Base-by-base conservation (phyloP, 1,140 invertebrate species). In the Nylanderia fulva region DNA sequence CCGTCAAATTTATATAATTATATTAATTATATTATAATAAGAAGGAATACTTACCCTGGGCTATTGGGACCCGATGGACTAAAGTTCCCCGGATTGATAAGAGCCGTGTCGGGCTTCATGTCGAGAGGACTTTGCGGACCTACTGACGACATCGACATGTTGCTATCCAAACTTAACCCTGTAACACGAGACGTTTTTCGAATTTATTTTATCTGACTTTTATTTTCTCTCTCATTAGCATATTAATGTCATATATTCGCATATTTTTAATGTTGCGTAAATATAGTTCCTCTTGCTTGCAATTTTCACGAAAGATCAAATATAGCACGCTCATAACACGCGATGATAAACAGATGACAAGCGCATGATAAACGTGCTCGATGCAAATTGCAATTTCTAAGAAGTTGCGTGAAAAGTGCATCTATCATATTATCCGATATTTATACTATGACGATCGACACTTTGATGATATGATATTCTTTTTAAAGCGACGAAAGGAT, bases 61-160 rank as follows among this genome's bases (percentile, higher is more conserved):
- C 96, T 97, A 83, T 96, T 96, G 1, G 96, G 95, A 80, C 95
- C 95, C 24, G 96, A 95, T 5, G 96, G 96, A 92, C 96, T 96
- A 89, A 96, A 97, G 88, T 95, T 96, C 42, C 96, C 96, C 42
- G 96, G 92, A 83, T 95, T 95, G 61, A 96, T 96, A 76, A 98
- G 94, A 21, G 97, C 97, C 36, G 97, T 97, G 92, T 98, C 98
- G 45, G 98, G 98, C 92, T 98, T 98, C 96, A 98, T 97, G 79
- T 96, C 96, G 86, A 98, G 95, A 42, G 98, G 98, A 76, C 97
- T 98, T 93, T 98, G 97, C 11, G 98, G 97, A 58, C 97, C 97
- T 93, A 97, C 95, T 13, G 96, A 95, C 52, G 95, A 95, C 94
- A 96, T 95, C 13, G 96, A 96, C 88, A 97, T 95, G 90, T 96